phyloP scores from a whole-genome alignment of 2,888 invertebrate genomes.

The Sminthurinus aureus region DNA sequence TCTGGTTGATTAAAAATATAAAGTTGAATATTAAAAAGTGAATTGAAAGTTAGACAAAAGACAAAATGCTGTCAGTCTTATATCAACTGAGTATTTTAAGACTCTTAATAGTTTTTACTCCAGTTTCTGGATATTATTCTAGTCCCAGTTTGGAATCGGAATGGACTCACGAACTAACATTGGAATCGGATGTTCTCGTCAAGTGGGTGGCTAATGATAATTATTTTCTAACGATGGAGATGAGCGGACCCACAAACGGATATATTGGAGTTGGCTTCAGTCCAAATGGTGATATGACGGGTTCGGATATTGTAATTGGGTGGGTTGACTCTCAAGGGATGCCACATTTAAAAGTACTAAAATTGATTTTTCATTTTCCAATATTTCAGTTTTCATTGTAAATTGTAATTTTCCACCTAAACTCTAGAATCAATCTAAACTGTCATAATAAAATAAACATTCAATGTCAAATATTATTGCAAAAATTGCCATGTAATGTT shows the following conservation, averaged over 20 bases:
- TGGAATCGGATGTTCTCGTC: constrained; percentile 43
- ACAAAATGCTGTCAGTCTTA: no score
- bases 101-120: constrained; percentile 16
- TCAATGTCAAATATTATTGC: not conserved
- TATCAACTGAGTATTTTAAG: not conserved
- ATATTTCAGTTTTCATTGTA: not conserved
- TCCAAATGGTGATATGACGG: constrained; percentile 78
- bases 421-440: not conserved
- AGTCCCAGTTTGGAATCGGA: not conserved
- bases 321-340: constrained; percentile 76
- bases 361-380: not conserved
- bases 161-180: constrained; percentile 46
- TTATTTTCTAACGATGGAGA: constrained; percentile 81
- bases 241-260: constrained; percentile 83
- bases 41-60: no score
- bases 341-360: constrained; percentile 46
- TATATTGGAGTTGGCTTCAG: constrained; percentile 90
- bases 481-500: no score
- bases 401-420: not conserved
- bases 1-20: no score
- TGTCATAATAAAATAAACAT: not conserved
- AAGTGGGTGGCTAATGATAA: constrained; percentile 47
- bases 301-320: constrained; percentile 86
- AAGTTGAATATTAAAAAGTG: no score
- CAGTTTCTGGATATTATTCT: not conserved